Conservation (phyloP, 2,113 vertebrate genomes). For the Tachuris rubrigastra region DNA sequence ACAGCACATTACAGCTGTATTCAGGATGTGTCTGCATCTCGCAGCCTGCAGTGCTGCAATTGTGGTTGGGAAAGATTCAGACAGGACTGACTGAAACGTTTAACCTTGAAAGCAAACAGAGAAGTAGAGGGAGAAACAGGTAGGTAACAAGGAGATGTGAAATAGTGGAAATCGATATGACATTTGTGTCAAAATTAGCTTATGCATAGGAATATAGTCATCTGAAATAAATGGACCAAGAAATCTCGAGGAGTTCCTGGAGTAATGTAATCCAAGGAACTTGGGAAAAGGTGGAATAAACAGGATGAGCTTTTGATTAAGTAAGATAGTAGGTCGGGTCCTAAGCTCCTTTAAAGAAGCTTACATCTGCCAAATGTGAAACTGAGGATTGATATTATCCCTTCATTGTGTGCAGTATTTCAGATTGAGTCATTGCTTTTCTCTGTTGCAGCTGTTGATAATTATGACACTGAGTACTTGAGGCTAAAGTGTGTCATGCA, state of each 20-base stretch:
- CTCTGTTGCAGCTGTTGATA: background rate
- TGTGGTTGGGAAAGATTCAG: background rate
- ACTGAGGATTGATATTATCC: background rate
- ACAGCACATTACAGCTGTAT: background rate
- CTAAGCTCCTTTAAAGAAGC: background rate
- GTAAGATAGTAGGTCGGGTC: background rate
- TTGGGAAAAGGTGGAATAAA: background rate
- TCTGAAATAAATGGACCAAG: background rate
- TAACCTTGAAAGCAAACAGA: background rate
- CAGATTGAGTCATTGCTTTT: background rate
- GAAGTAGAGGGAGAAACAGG: background rate
- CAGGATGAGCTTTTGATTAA: background rate
- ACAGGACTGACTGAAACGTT: background rate
- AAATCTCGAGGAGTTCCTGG: background rate
- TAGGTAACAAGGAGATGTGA: background rate
- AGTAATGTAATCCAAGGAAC: background rate
- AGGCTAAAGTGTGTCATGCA: background rate
- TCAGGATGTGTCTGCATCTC: rapidly evolving
- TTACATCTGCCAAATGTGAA: background rate
- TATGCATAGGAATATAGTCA: background rate
- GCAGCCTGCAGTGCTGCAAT: background rate
- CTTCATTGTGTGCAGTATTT: background rate
- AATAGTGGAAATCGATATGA: background rate
- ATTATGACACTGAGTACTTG: rapidly evolving
- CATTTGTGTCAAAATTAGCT: background rate